Evolutionary conservation across 92 coral and sea anemone species (phyloP).

Genomic region (Phenganax marumi): DNA sequence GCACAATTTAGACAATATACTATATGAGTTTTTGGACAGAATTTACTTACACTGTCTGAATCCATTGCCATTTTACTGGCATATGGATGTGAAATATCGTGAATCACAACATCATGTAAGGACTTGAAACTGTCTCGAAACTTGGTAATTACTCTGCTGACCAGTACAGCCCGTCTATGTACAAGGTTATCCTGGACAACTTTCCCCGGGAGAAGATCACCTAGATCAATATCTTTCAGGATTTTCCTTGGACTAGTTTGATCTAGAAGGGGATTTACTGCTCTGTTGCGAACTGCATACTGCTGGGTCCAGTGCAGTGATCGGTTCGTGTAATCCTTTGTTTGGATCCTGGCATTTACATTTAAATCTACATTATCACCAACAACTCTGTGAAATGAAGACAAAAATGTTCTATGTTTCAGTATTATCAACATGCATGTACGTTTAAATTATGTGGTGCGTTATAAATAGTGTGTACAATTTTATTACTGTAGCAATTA

Average conservation of each 20-base stretch:
- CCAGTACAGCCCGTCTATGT: not conserved
- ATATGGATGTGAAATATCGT: not conserved
- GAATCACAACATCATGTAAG: not conserved
- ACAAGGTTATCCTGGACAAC: not conserved
- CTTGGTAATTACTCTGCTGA: conserved; percentile 2
- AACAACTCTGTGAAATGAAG: conserved; percentile 3
- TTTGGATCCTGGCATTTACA: not conserved
- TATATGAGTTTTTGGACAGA: not conserved
- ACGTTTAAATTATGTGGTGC: not conserved
- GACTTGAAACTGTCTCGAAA: not conserved
- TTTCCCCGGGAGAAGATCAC: not conserved
- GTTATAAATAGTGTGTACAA: not conserved
- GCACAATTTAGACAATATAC: not conserved
- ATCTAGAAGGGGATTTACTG: not conserved
- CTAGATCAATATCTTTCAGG: not conserved
- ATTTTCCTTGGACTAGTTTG: not conserved
- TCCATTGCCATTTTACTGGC: not conserved
- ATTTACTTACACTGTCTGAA: not conserved
- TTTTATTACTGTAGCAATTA: too few species aligned
- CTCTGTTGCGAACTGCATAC: not conserved
- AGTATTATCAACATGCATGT: not conserved
- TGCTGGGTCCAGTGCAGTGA: conserved; percentile 11
- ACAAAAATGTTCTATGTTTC: not conserved
- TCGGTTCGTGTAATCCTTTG: not conserved
- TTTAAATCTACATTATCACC: not conserved